Evolutionary conservation across 2,113 vertebrate species (phyloP).

Genomic region (Apteryx owenii): DNA sequence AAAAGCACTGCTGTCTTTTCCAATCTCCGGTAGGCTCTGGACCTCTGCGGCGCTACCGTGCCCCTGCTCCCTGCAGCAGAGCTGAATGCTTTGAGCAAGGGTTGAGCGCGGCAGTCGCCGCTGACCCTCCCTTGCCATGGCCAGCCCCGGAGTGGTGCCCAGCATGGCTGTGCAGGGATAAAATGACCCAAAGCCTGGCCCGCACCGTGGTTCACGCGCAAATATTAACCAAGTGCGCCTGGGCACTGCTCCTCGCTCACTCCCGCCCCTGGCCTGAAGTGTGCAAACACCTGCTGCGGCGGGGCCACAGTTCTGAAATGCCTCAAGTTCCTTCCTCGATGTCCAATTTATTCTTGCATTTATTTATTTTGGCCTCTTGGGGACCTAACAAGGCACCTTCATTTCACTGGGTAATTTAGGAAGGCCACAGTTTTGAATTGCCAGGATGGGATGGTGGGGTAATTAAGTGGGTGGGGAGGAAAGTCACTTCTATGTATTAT

Average conservation of each 20-base stretch:
- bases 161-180: not conserved
- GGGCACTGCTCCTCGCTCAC: not conserved
- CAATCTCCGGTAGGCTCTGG: not conserved
- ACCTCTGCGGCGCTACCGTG: not conserved
- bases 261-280: not conserved
- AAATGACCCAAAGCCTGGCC: rapidly evolving
- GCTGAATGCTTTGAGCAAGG: not conserved
- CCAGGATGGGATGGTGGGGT: not conserved
- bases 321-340: not conserved
- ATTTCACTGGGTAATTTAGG: not conserved
- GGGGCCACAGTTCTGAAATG: not conserved
- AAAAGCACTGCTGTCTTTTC: not conserved
- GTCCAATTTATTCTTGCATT: not conserved
- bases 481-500: not conserved
- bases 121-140: not conserved
- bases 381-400: not conserved
- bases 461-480: not conserved
- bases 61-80: not conserved
- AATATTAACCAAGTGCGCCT: not conserved
- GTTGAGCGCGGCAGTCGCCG: not conserved
- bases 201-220: rapidly evolving
- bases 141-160: not conserved
- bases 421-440: not conserved
- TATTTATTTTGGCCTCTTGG: not conserved
- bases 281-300: not conserved